Base-by-base conservation (phyloP, 2,113 vertebrate genomes). In the Ceyx cyanopectus region DNA sequence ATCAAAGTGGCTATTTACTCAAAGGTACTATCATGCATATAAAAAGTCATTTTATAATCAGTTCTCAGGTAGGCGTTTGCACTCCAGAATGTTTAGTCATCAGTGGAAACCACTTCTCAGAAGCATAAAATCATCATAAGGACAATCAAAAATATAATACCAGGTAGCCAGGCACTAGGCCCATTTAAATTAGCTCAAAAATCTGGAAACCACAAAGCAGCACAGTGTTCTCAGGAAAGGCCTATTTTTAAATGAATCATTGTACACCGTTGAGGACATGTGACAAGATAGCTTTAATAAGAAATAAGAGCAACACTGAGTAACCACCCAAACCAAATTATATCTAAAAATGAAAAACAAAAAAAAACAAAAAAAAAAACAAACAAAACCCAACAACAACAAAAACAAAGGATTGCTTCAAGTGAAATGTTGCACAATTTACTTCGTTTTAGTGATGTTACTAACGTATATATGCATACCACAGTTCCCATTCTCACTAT, bases 31-130 rank as follows among this genome's bases (percentile, higher is more conserved):
- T 54, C 66, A 48, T 46, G 77, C 57, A 48, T 53, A 53, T 23
- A 45, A 81, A 90, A 90, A 75, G 57, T 20, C 57, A 67, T 56
- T 88, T 92, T 43, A 86, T 63, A 69, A 41, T 48, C 79, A 74
- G 79, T 57, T 77, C 81, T 70, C 63, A 62, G 82, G 81, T 54
- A 74, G 79, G 40, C 14, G 56, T 70, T 90, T 92, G 69, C 73
- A 81, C 81, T 94, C 57, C 90, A 73, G 63, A n/a, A 43, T 62
- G 48, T 70, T 77, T 20, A 94, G 37, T 82, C 87, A 92, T 74
- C 94, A 91, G 68, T 45, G 26, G 60, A 70, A 93, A 51, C 74
- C 78, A 67, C 85, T 87, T 85, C 29, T 85, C 84, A 80, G n/a
- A 48, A 57, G 65, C 53, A 85, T 57, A 67, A 92, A 92, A 72